phyloP scores from a whole-genome alignment of 2,888 invertebrate genomes.

The Phyllotreta striolata region DNA sequence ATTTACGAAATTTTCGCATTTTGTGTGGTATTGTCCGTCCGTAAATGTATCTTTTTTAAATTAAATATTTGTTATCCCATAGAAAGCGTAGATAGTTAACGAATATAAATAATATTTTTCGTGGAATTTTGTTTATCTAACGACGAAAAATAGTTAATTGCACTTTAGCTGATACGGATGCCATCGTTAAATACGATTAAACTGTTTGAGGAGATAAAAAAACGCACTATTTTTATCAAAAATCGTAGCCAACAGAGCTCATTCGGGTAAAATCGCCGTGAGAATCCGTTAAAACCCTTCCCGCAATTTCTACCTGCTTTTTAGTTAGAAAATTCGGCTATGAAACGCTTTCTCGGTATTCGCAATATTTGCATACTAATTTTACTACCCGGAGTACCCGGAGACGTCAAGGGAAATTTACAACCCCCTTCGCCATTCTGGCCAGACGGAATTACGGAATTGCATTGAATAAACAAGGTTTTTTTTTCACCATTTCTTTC shows the following conservation, averaged over 20 bases:
- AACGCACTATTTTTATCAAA: neutral
- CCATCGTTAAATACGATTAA: slow-evolving; percentile 1
- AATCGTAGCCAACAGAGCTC: neutral
- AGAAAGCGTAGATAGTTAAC: slow-evolving; percentile 1
- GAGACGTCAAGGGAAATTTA: slow-evolving; percentile 34
- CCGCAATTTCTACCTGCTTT: slow-evolving; percentile 37
- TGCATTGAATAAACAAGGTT: too few species aligned
- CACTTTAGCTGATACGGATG: slow-evolving; percentile 5
- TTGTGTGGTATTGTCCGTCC: too few species aligned
- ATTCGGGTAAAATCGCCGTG: neutral
- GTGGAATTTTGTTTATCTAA: slow-evolving; percentile 13
- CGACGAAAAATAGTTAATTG: slow-evolving; percentile 12
- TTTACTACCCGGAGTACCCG: slow-evolving; percentile 30
- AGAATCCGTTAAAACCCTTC: slow-evolving; percentile 36
- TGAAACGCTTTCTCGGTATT: slow-evolving; percentile 41
- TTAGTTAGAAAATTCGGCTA: slow-evolving; percentile 41
- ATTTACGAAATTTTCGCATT: too few species aligned
- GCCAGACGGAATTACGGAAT: slow-evolving; percentile 1
- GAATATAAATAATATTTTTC: slow-evolving; percentile 11
- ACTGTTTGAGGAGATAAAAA: slow-evolving; percentile 3
- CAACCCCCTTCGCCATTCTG: slow-evolving; percentile 29
- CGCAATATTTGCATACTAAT: slow-evolving; percentile 40
- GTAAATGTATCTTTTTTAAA: neutral
- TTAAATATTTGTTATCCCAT: slow-evolving; percentile 6
- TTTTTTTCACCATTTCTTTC: too few species aligned